These are phyloP conservation scores for Zonitis immaculata DNA, from an alignment of 2,888 invertebrate genomes.

Conservation along the genomic window DNA sequence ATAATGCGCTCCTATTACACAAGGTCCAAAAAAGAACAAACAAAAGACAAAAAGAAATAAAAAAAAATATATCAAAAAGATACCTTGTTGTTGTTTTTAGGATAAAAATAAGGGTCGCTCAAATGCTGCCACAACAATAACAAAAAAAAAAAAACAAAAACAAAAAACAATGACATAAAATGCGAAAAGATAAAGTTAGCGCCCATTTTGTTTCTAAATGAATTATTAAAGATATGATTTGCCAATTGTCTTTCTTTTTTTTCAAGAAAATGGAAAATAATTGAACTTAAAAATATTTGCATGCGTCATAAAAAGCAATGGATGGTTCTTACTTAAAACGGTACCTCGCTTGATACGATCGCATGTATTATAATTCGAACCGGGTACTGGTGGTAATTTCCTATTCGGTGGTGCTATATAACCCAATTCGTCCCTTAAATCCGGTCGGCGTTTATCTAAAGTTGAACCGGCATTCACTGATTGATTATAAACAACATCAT, in stretches of 20 bases:
- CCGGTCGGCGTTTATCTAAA: conserved; percentile 77
- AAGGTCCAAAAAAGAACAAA: conserved; percentile 22
- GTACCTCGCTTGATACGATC: conserved; percentile 92
- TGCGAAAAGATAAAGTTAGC: neutral
- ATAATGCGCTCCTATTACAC: conserved; percentile 47
- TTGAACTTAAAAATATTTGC: conserved; percentile 11
- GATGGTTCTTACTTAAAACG: conserved; percentile 73
- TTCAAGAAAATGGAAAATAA: conserved; percentile 7
- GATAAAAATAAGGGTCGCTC: neutral
- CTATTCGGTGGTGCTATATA: conserved; percentile 92
- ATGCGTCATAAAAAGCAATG: conserved; percentile 27
- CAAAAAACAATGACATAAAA: conserved; percentile 9
- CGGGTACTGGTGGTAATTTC: conserved; percentile 87
- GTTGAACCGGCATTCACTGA: conserved; percentile 61
- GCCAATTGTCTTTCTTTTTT: conserved; percentile 1
- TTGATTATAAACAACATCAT: conserved; percentile 89
- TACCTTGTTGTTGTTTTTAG: neutral
- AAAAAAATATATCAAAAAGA: conserved; percentile 2
- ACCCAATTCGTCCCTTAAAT: conserved; percentile 81
- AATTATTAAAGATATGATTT: neutral
- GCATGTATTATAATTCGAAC: conserved; percentile 90
- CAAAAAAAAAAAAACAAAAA: conserved; percentile 3
- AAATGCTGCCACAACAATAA: conserved; percentile 1
- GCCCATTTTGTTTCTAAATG: neutral
- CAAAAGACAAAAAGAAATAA: too few relatives aligned